These are phyloP conservation scores for Spialia ferax DNA, from an alignment of 2,888 invertebrate genomes.

Conservation along the genomic window DNA sequence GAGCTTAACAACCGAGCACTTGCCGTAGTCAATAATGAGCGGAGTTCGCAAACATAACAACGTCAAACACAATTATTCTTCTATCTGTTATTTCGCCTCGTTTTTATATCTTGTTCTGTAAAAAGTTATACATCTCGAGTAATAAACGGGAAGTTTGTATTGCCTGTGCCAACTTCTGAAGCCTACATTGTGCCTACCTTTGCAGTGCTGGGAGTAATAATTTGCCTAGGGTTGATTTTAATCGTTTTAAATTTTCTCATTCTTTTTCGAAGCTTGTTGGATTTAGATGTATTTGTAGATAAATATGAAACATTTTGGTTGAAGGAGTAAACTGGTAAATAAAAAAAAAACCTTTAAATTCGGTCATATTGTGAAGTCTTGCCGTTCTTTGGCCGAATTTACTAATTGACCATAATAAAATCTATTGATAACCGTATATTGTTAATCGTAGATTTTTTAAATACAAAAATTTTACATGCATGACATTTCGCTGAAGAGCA, in stretches of 20 bases:
- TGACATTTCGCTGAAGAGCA: no score
- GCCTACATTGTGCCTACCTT: slow-evolving; percentile 19
- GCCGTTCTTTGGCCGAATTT: no score
- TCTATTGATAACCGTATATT: no score
- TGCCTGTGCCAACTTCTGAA: slow-evolving; percentile 15
- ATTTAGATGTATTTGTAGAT: no score
- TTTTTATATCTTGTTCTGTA: slow-evolving; percentile 52
- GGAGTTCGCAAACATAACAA: slow-evolving; percentile 56
- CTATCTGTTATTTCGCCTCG: slow-evolving; percentile 61
- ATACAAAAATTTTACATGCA: no score
- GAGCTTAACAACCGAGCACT: slow-evolving; percentile 38
- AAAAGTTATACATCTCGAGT: slow-evolving; percentile 46
- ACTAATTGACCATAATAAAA: no score
- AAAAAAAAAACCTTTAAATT: no score
- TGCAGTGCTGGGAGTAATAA: slow-evolving; percentile 22
- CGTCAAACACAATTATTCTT: slow-evolving; percentile 62
- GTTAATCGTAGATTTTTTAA: no score
- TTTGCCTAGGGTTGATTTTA: slow-evolving; percentile 22
- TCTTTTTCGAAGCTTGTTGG: background rate
- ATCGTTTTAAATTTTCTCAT: background rate
- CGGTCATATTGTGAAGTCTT: no score
- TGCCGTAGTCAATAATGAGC: slow-evolving; percentile 51
- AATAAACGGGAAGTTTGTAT: slow-evolving; percentile 43
- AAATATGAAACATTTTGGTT: no score
- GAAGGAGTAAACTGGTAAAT: no score